phyloP scores from a whole-genome alignment of 2,113 vertebrate species.

The Prochilodus magdalenae region DNA sequence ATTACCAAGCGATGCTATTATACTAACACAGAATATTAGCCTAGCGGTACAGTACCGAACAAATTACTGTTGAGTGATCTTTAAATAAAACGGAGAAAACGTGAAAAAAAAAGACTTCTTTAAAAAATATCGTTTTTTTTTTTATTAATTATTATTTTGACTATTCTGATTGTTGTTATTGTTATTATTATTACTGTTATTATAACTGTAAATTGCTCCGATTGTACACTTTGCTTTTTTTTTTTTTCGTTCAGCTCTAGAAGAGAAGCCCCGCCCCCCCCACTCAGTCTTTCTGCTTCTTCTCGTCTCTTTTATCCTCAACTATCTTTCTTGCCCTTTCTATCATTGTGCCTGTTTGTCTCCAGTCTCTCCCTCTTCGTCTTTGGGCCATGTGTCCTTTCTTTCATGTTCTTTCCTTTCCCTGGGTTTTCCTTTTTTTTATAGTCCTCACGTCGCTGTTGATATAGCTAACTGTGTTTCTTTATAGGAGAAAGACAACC shows the following conservation, averaged over 20 bases:
- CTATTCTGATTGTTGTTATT: slow-evolving; percentile 80
- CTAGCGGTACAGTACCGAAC: slow-evolving; percentile 76
- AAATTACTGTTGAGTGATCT: slow-evolving; percentile 82
- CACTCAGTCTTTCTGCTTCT: slow-evolving; percentile 58
- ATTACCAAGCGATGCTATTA: slow-evolving; percentile 76
- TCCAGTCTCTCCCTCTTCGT: slow-evolving; percentile 40
- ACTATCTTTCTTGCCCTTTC: slow-evolving; percentile 57
- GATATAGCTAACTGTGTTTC: slow-evolving; percentile 85
- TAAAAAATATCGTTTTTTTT: slow-evolving; percentile 78
- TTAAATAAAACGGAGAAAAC: slow-evolving; percentile 70
- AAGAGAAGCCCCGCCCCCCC: too few relatives aligned
- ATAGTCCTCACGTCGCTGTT: slow-evolving; percentile 80
- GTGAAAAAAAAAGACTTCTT: slow-evolving; percentile 67
- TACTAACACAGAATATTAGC: slow-evolving; percentile 85
- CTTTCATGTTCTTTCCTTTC: slow-evolving; percentile 8
- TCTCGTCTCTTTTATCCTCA: slow-evolving; percentile 61
- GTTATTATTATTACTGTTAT: slow-evolving; percentile 79
- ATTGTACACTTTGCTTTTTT: slow-evolving; percentile 78
- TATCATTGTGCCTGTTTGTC: slow-evolving; percentile 62
- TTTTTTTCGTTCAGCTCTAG: slow-evolving; percentile 69
- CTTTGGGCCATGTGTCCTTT: slow-evolving; percentile 55
- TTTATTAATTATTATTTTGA: slow-evolving; percentile 73
- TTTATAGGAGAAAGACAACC: slow-evolving; percentile 83
- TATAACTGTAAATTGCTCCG: slow-evolving; percentile 82
- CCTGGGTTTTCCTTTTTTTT: slow-evolving; percentile 65